Evolutionary conservation across 2,888 invertebrate genomes (phyloP).

Genomic region (Graphium colonna): DNA sequence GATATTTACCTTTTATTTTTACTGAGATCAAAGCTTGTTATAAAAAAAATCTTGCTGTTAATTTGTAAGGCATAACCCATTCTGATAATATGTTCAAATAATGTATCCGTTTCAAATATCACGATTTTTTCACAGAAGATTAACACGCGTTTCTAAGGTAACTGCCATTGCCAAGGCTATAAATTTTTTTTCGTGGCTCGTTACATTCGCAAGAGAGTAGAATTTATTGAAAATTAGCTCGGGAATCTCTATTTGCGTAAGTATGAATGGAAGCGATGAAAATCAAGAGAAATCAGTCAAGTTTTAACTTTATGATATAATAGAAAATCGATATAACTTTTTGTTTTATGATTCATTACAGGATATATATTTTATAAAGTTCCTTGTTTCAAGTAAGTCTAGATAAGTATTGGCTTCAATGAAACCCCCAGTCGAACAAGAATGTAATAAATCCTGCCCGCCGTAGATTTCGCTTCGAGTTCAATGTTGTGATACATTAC

Average conservation of each 20-base stretch:
- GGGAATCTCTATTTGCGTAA: slow-evolving; percentile 18
- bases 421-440: slow-evolving; percentile 18
- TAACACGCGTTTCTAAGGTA: slow-evolving; percentile 74
- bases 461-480: slow-evolving; percentile 18
- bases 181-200: slow-evolving; percentile 66
- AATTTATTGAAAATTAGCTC: slow-evolving; percentile 75
- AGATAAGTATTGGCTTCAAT: slow-evolving; percentile 15
- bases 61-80: too few relatives aligned
- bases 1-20: too few relatives aligned
- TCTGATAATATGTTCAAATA: slow-evolving; percentile 39
- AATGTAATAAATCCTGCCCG: slow-evolving; percentile 22
- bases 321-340: too few relatives aligned
- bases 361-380: not conserved
- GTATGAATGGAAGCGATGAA: slow-evolving; percentile 14
- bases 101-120: slow-evolving; percentile 45
- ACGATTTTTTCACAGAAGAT: slow-evolving; percentile 71
- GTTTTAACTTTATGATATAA: not conserved
- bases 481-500: slow-evolving; percentile 23
- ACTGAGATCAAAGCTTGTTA: too few relatives aligned
- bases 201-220: slow-evolving; percentile 68
- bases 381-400: not conserved
- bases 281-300: not conserved
- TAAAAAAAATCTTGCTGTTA: too few relatives aligned
- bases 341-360: not conserved
- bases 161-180: slow-evolving; percentile 69